These are phyloP conservation scores for Thamnaconus septentrionalis DNA, from an alignment of 2,113 vertebrate genomes.

Conservation along the genomic window DNA sequence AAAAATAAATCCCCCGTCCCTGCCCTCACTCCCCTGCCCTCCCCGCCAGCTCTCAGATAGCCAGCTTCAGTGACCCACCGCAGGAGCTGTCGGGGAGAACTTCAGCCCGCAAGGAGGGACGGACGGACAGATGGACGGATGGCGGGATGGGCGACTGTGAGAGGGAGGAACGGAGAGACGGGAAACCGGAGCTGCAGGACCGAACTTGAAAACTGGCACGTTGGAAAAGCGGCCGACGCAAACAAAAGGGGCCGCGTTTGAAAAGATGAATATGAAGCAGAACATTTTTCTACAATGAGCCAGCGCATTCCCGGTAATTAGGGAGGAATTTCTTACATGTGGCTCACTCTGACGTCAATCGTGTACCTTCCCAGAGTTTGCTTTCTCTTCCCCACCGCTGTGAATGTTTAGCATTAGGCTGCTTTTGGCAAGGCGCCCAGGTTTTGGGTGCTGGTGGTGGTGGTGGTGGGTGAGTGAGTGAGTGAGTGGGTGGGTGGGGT, in stretches of 20 bases:
- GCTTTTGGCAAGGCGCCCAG: conserved; percentile 68
- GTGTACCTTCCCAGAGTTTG: conserved; percentile 74
- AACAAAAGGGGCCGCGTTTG: conserved; percentile 45
- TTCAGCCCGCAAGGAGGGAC: too few species aligned
- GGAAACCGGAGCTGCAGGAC: too few species aligned
- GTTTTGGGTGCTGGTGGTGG: conserved; percentile 54
- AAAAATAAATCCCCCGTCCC: too few species aligned
- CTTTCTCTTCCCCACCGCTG: conserved; percentile 56
- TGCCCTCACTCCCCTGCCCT: too few species aligned
- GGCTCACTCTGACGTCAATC: conserved; percentile 81
- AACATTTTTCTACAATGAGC: conserved; percentile 65
- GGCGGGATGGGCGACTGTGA: too few species aligned
- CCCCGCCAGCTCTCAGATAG: too few species aligned
- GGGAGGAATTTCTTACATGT: conserved; percentile 78
- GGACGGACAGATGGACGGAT: too few species aligned
- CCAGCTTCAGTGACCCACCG: too few species aligned
- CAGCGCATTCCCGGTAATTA: conserved; percentile 76
- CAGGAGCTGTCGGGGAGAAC: too few species aligned
- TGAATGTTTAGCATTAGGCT: conserved; percentile 68
- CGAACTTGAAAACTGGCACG: neutral
- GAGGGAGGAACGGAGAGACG: too few species aligned
- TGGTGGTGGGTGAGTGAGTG: conserved; percentile 15
- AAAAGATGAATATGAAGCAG: conserved; percentile 48
- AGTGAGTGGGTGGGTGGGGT: conserved; percentile 49
- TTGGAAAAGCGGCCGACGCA: conserved; percentile 17